Base-by-base conservation (phyloP, 1,140 invertebrate species). In the Acromyrmex echinatior region DNA sequence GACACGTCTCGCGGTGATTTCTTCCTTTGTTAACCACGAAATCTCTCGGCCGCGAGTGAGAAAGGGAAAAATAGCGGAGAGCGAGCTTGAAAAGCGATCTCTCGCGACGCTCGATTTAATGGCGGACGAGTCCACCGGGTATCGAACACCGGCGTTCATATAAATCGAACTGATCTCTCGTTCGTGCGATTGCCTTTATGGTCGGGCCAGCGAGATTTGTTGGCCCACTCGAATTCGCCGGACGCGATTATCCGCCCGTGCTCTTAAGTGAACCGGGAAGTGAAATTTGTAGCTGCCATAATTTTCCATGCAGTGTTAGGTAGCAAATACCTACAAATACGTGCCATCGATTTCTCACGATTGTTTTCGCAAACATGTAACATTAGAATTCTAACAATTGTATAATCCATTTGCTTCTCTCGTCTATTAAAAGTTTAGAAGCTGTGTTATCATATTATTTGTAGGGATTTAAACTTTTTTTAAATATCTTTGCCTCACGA, bases 271-370 rank as follows among this genome's bases (percentile, higher is more conserved):
- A 63, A 85, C 62, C 45, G 18, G 71, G 18, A 84, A 58, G 68
- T 81, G 51, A 81, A 87, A 85, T 76, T 86, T 84, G 68, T 84
- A 74, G 80, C 53, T 74, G 80, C 39, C 70, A 84, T 84, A 84
- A 84, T 84, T 84, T 84, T 71, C 56, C 58, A 84, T 49, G 35
- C 80, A 45, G 18, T 14, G 80, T n/a, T 76, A 80, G 45, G 60
- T 18, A 49, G 6, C 80, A 14, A 76, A 51, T 76, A 66, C 28
- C 28, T 53, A 53, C 74, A n/a, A 60, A 58, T 31, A 49, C 68
- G 68, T 68, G 14, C 35, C n/a, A 31, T 49, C 51, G 28, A 21
- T 84, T 56, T 76, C 25, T 51, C n/a, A 49, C 56, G 45, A 28
- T 10, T 21, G 31, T 18, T 31, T n/a, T 18, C n/a, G 28, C 25